These are phyloP conservation scores for Crypturellus undulatus DNA, from an alignment of 2,113 vertebrate genomes.

Conservation along the genomic window DNA sequence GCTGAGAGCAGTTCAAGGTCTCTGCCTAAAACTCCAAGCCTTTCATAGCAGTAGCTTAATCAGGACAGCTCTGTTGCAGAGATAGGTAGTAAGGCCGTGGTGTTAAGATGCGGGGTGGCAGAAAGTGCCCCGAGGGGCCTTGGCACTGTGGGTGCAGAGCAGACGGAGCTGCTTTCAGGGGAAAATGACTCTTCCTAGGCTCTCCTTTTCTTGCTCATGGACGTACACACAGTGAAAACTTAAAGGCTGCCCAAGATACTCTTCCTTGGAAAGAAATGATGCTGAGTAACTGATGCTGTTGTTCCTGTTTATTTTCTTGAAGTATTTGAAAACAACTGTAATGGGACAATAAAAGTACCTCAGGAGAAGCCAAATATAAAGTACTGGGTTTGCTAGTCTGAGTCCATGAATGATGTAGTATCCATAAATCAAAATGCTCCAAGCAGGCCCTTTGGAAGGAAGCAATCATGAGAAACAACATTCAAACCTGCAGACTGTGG, in stretches of 20 bases:
- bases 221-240: accelerated
- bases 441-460: neutral
- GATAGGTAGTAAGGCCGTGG: neutral
- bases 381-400: neutral
- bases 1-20: slow-evolving; percentile 37
- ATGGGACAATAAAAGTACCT: neutral
- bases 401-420: neutral
- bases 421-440: neutral
- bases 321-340: neutral
- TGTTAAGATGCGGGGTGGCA: neutral
- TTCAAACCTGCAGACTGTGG: neutral
- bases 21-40: neutral
- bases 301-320: neutral
- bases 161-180: neutral
- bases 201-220: neutral
- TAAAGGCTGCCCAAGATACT: neutral
- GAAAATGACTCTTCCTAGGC: neutral
- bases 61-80: neutral
- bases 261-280: neutral
- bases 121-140: neutral
- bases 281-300: neutral
- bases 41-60: neutral
- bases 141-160: neutral
- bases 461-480: neutral
- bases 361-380: neutral